These are phyloP conservation scores for Enteromius thamalakanensis DNA, from an alignment of 2,797 vertebrate genomes.

Conservation along the genomic window DNA sequence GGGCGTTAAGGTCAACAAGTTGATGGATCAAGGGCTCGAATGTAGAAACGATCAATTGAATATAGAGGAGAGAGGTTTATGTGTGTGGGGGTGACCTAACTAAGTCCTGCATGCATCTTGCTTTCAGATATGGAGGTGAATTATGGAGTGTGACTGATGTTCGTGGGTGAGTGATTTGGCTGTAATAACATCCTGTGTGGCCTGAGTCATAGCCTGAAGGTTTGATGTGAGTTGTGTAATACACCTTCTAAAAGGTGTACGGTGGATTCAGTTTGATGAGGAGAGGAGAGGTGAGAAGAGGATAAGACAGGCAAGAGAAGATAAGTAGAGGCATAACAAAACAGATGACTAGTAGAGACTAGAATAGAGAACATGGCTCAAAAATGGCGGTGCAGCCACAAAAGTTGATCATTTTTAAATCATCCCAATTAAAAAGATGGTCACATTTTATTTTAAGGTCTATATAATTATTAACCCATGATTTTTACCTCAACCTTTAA, in stretches of 20 bases:
- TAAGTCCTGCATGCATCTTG: constrained; percentile 16
- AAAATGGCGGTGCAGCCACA: background rate
- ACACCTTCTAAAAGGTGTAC: background rate
- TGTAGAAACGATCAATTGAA: constrained; percentile 18
- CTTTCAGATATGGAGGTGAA: constrained; percentile 37
- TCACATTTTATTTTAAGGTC: too few species aligned
- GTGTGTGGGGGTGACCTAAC: background rate
- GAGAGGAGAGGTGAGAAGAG: background rate
- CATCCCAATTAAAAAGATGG: too few species aligned
- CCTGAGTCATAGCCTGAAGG: constrained; percentile 17
- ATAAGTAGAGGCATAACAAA: background rate
- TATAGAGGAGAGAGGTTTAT: background rate
- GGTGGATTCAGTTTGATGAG: background rate
- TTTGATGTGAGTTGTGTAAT: constrained; percentile 12
- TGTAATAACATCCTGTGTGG: constrained; percentile 27
- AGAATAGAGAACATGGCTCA: background rate
- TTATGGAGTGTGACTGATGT: constrained; percentile 39
- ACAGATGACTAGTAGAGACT: background rate
- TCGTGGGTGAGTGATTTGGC: constrained; percentile 21
- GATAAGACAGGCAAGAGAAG: background rate
- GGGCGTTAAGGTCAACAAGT: constrained; percentile 19
- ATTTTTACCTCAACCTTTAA: too few species aligned
- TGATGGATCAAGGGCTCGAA: constrained; percentile 24
- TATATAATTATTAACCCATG: too few species aligned
- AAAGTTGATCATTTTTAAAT: background rate